A percentile compares a stretch with the other conserved stretches of the same genome.
Conservation (phyloP, 2,113 vertebrate species). For the Thamnaconus septentrionalis region DNA sequence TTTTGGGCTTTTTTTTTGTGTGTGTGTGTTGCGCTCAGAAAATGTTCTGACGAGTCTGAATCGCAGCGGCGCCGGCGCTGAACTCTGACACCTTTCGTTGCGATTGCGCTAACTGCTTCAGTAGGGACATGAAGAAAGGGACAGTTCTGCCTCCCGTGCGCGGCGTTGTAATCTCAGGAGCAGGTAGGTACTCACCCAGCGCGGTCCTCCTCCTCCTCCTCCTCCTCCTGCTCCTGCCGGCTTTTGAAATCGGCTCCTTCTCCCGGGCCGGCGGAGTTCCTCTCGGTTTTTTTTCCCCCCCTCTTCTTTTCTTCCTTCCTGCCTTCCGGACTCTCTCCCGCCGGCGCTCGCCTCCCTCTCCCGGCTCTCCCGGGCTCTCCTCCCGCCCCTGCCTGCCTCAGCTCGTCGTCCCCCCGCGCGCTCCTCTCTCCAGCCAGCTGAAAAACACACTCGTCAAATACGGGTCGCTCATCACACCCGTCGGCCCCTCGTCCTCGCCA, state of each 20-base stretch:
- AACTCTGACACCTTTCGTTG: too few relatives aligned
- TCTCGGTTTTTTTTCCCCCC: slow-evolving; percentile 10
- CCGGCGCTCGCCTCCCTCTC: slow-evolving; percentile 20
- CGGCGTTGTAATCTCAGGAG: too few relatives aligned
- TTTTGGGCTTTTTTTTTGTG: too few relatives aligned
- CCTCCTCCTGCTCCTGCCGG: slow-evolving; percentile 22
- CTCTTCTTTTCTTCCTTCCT: slow-evolving; percentile 24
- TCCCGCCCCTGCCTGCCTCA: slow-evolving; percentile 38
- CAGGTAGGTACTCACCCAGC: too few relatives aligned
- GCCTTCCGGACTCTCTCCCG: slow-evolving; percentile 50
- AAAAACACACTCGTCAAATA: slow-evolving; percentile 72
- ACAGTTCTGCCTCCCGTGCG: too few relatives aligned
- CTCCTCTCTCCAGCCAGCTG: slow-evolving; percentile 71
- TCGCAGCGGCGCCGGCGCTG: too few relatives aligned
- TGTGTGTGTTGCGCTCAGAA: too few relatives aligned
- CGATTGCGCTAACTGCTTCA: too few relatives aligned
- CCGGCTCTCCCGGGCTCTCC: slow-evolving; percentile 39
- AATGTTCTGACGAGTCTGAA: too few relatives aligned
- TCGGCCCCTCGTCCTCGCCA: slow-evolving; percentile 57
- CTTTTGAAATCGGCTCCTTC: slow-evolving; percentile 20
- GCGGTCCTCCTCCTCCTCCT: background rate
- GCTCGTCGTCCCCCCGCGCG: slow-evolving; percentile 31
- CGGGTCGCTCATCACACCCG: slow-evolving; percentile 58
- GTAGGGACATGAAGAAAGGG: too few relatives aligned
- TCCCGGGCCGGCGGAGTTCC: slow-evolving; percentile 1